These are phyloP conservation scores for Syngnathus acus DNA, from an alignment of 2,797 vertebrate genomes.

Conservation along the genomic window DNA sequence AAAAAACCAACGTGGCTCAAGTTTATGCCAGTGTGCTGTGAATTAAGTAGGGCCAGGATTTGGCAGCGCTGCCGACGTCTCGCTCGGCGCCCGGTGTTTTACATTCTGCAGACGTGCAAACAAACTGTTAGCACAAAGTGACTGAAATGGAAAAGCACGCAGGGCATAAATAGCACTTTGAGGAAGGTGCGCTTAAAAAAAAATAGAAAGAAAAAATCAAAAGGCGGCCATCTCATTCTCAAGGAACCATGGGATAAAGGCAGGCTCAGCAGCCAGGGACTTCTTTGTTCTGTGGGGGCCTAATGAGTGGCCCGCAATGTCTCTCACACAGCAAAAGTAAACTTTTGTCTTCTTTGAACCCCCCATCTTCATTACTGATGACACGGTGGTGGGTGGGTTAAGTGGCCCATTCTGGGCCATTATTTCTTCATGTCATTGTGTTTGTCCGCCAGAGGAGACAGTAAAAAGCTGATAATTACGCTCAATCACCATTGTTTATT, in stretches of 20 bases:
- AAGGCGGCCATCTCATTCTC: not conserved
- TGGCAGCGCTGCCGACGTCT: conserved; percentile 19
- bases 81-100: conserved; percentile 44
- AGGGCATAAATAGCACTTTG: conserved; percentile 32
- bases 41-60: conserved; percentile 7
- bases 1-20: not conserved
- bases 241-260: not conserved
- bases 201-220: not conserved
- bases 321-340: conserved; percentile 70
- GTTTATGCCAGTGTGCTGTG: not conserved
- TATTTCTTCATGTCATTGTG: conserved; percentile 73
- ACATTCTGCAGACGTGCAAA: conserved; percentile 32
- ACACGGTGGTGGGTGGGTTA: not conserved
- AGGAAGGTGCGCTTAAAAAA: conserved; percentile 60
- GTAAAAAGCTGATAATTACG: conserved; percentile 45
- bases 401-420: conserved; percentile 64
- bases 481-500: conserved; percentile 49
- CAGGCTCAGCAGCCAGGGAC: not conserved
- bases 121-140: conserved; percentile 52
- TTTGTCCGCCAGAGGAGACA: conserved; percentile 22
- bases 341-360: conserved; percentile 55
- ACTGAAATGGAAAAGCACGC: conserved; percentile 45
- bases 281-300: conserved; percentile 33
- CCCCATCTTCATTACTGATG: conserved; percentile 30
- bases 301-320: conserved; percentile 58